These are phyloP conservation scores for Toxotes chatareus DNA, from an alignment of 2,113 vertebrate species.

Conservation along the genomic window DNA sequence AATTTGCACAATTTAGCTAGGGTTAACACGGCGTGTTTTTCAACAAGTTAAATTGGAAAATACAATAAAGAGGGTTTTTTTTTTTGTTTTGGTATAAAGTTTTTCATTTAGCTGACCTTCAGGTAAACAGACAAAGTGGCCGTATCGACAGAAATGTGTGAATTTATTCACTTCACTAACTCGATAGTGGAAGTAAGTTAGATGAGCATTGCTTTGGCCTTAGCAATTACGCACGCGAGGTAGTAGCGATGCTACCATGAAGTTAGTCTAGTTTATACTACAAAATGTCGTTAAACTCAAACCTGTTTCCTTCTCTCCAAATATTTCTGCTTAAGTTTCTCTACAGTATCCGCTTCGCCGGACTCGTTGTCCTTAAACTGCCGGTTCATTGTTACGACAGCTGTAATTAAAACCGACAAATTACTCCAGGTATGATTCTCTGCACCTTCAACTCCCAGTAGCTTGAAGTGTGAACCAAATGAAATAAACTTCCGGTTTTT, in stretches of 20 bases:
- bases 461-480: background rate
- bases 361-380: background rate
- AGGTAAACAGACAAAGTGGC: background rate
- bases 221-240: background rate
- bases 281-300: background rate
- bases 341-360: background rate
- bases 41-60: background rate
- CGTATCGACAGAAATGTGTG: background rate
- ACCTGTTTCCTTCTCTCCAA: constrained; percentile 59
- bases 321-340: constrained; percentile 57
- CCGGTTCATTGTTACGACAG: constrained; percentile 16
- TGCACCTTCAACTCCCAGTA: background rate
- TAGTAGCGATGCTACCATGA: too few relatives aligned
- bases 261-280: background rate
- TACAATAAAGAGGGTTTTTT: background rate
- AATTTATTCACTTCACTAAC: background rate
- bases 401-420: background rate
- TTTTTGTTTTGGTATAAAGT: background rate
- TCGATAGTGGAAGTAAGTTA: background rate
- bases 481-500: background rate
- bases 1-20: background rate
- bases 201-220: too few relatives aligned
- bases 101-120: background rate
- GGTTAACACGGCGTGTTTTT: too few relatives aligned
- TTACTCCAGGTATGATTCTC: fast-evolving